Base-by-base conservation (phyloP, 2,888 invertebrate species). In the Eupithecia vulgata region DNA sequence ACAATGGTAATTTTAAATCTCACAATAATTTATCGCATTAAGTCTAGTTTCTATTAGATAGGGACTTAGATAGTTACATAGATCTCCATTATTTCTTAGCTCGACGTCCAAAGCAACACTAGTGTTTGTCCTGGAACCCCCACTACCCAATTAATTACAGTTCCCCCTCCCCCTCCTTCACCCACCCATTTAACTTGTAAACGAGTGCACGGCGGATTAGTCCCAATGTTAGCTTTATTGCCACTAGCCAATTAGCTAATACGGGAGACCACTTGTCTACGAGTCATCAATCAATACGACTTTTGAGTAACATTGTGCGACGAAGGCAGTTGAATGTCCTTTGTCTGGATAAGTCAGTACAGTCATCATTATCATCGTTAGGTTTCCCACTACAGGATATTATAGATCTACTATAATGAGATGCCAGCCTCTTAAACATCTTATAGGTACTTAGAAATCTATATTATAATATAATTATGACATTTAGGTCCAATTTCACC, bases 141-240 rank as follows among this genome's bases (percentile, higher is more conserved):
- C 80, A 81, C 83, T 83, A 37, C 83, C 83, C 90, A 90, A 91
- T 91, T 91, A 92, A 91, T 92, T 91, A 88, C 87, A 85, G 21
- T 57, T 57, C 57, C 81, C 79, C 84, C 35, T 75, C 87, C 86
- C 81, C 79, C 85, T 40, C 76, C 57, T 21, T 86, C 78, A 83
- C 85, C 84, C 88, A 85, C 84, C 91, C 90, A 91, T 91, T 91
- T 89, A 90, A 91, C 90, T 91, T 89, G 91, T 90, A 90, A 91
- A 90, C 91, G 88, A 90, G 88, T 88, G 82, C 74, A 75, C 76
- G 71, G 67, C 30, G 78, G 73, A 79, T 80, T 80, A 78, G 71
- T 78, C 68, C 70, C 70, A 65, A 52, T 73, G 77, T 70, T 72
- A 73, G 74, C 64, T 70, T 77, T 75, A 74, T 78, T 65, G 70